A percentile compares a stretch with the other conserved stretches of the same genome.
phyloP scores from a whole-genome alignment of 2,113 vertebrate species.

The Antechinus flavipes region DNA sequence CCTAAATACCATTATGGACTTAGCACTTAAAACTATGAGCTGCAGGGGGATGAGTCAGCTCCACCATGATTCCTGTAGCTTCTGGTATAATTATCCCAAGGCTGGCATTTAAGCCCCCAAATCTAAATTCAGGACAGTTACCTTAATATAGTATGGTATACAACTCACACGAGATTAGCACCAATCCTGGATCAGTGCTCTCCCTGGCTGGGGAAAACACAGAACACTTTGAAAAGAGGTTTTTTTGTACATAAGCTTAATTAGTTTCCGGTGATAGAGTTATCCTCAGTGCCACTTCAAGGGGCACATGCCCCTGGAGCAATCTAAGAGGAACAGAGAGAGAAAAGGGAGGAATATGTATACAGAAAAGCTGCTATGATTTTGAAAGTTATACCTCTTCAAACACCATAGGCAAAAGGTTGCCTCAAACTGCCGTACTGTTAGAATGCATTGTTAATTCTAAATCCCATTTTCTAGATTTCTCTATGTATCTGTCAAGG shows the following conservation, averaged over 20 bases:
- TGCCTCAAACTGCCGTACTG: constrained; percentile 57
- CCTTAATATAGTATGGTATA: neutral
- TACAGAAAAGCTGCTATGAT: constrained; percentile 54
- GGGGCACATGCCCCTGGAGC: constrained; percentile 61
- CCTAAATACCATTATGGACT: constrained; percentile 11
- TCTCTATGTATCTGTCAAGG: neutral
- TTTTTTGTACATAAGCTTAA: constrained; percentile 44
- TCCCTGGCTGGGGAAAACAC: neutral
- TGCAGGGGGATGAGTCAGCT: constrained; percentile 6
- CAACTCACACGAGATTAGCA: neutral
- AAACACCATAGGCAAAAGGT: constrained; percentile 65
- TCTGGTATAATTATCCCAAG: neutral
- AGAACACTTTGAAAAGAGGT: constrained; percentile 32
- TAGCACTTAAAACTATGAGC: neutral
- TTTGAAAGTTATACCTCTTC: constrained; percentile 59
- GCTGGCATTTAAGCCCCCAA: neutral
- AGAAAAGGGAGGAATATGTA: neutral
- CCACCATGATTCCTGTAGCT: neutral
- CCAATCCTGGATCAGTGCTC: neutral
- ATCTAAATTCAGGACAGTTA: neutral
- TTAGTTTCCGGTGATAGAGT: constrained; percentile 51
- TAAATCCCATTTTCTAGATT: constrained; percentile 46
- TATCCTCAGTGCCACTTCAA: constrained; percentile 44
- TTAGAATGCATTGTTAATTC: constrained; percentile 46
- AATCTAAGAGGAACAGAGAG: neutral